Conservation (phyloP, 2,113 vertebrate species). For the Sapayoa aenigma region DNA sequence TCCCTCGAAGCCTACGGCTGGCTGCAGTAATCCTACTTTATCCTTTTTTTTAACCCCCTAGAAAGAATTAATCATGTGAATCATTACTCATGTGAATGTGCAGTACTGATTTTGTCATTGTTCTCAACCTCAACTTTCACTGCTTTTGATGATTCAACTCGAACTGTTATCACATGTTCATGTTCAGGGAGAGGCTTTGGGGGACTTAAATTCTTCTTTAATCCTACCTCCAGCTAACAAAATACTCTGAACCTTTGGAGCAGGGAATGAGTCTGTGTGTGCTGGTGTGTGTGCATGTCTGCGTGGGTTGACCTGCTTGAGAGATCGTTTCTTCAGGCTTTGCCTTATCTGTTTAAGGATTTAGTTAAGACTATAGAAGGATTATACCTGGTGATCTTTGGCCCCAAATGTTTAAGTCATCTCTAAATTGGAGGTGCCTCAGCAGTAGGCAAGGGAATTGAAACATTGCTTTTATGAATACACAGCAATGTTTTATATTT, state of each 20-base stretch:
- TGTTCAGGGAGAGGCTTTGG: background rate
- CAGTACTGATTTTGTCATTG: background rate
- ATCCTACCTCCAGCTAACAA: background rate
- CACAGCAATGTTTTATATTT: background rate
- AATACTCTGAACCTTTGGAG: background rate
- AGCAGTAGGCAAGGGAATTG: background rate
- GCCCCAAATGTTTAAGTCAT: background rate
- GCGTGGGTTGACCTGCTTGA: background rate
- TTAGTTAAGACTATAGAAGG: background rate
- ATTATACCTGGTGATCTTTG: background rate
- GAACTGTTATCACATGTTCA: background rate
- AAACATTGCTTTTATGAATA: background rate
- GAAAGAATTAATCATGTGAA: background rate
- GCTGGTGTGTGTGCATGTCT: background rate
- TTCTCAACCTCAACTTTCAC: background rate
- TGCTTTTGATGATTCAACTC: slow-evolving; percentile 23
- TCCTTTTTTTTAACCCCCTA: background rate
- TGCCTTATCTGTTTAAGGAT: background rate
- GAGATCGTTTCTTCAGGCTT: background rate
- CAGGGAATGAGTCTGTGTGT: background rate
- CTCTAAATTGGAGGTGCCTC: background rate
- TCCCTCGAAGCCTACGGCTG: background rate
- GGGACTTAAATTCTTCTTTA: background rate
- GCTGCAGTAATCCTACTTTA: slow-evolving; percentile 18
- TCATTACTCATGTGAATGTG: background rate